Evolutionary conservation across 2,888 invertebrate genomes (phyloP), one percentile per base, ranked within the genome.

Genomic region (Oegoconia quadripuncta): DNA sequence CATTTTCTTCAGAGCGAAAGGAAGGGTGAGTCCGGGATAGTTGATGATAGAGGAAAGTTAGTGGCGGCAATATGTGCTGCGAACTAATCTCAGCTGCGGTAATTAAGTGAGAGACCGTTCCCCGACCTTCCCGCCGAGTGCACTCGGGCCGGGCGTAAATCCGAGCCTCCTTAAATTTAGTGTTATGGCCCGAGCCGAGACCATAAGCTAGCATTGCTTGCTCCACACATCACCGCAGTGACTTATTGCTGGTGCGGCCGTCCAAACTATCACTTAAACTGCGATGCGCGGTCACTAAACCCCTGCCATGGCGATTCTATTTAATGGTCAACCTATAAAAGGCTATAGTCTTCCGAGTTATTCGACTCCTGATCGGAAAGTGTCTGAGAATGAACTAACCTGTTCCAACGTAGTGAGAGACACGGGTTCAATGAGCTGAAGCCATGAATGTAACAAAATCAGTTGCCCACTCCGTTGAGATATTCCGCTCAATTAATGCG

Each of bases 161-260:
- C 80, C 63, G 54, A 61, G 61, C 64, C 71, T 73, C 57, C 66
- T 64, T 89, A 72, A 79, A 84, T 86, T 84, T 83, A 84, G 70
- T 79, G 81, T 82, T 83, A 83, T 80, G 54, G 77, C 71, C 59
- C 50, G 57, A 53, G 52, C 69, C 74, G 75, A 67, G 64, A 61
- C 68, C 60, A 63, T 66, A 64, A 65, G 55, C 63, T 55, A 41
- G 44, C 50, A 25, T 46, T 46, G 35, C 36, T 32, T 32, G 25
- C 28, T 23, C 26, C n/a, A 23, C 23, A 23, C 7, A 23, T 4
- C 3, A 11, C 23, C 8, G 23, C 51, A 44, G 59, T 72, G 75
- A 76, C 65, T 76, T 75, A 76, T 73, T 52, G 66, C 55, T 50
- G 33, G 37, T 55, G 60, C 51, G 58, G 61, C 56, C 48, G 44